phyloP scores from a whole-genome alignment of 2,113 vertebrate genomes.

The Ornithorhynchus anatinus region DNA sequence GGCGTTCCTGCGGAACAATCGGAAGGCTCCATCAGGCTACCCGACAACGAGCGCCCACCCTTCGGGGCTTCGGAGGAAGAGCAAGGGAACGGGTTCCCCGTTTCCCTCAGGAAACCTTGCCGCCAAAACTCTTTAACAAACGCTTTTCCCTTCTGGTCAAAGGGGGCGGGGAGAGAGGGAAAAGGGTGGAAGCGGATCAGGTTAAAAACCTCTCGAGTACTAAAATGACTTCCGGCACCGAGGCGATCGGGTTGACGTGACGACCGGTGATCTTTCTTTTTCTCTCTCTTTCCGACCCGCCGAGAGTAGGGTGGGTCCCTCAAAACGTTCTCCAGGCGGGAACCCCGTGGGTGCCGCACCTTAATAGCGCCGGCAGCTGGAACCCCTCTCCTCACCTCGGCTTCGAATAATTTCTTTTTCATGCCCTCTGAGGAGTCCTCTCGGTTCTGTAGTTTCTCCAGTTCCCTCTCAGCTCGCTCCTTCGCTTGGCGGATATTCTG shows the following conservation, averaged over 20 bases:
- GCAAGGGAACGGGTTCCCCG: no score
- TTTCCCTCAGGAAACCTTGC: no score
- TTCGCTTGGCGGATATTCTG: conserved; percentile 91
- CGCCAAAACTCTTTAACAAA: no score
- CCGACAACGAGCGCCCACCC: conserved; percentile 14
- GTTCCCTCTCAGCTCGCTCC: conserved; percentile 90
- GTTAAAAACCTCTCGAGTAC: neutral
- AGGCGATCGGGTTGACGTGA: neutral
- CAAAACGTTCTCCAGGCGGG: neutral
- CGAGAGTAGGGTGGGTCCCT: neutral
- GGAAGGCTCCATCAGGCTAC: conserved; percentile 55
- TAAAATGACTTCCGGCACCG: neutral
- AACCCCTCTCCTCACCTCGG: conserved; percentile 77
- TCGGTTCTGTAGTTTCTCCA: conserved; percentile 90
- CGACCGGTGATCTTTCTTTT: neutral
- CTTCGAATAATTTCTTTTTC: conserved; percentile 89
- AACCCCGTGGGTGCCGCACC: no score
- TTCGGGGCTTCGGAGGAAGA: neutral
- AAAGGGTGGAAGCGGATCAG: neutral
- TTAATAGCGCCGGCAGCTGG: neutral
- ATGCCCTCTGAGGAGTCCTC: conserved; percentile 96
- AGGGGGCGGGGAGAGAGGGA: conserved; percentile 20
- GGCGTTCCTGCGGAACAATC: conserved; percentile 85
- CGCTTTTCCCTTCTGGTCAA: no score
- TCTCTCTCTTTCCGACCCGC: neutral